phyloP scores from a whole-genome alignment of 2,113 vertebrate species.

The Philantomba maxwellii region DNA sequence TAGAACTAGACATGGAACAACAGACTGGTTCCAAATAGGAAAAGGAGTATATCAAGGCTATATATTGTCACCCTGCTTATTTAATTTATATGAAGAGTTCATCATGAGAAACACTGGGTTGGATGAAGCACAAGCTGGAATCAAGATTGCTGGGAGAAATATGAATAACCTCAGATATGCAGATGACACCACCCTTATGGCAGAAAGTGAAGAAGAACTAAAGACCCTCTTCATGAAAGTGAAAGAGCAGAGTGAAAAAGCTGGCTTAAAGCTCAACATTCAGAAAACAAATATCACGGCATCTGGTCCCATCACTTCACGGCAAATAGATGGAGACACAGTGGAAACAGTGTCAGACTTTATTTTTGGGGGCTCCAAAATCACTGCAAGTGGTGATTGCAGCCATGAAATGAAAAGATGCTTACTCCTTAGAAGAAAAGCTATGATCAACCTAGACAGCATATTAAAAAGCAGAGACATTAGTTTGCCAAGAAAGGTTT shows the following conservation, averaged over 20 bases:
- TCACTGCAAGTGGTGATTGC: not conserved
- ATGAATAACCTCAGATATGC: not conserved
- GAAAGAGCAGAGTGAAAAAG: not conserved
- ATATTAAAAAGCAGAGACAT: not conserved
- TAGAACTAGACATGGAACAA: not conserved
- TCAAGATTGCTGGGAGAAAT: accelerated
- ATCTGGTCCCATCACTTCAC: not conserved
- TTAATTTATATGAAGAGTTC: not conserved
- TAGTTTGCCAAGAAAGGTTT: not conserved
- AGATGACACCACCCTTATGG: not conserved
- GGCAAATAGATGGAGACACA: not conserved
- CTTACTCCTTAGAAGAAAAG: not conserved
- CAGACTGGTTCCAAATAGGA: not conserved
- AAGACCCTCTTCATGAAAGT: not conserved
- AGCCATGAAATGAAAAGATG: not conserved
- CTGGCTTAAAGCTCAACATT: not conserved
- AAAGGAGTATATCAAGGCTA: not conserved
- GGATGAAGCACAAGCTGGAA: not conserved
- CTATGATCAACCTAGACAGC: not conserved
- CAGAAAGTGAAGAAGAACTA: not conserved
- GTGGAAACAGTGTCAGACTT: not conserved
- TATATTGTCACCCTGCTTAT: not conserved
- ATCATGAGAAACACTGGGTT: not conserved
- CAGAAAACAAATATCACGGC: not conserved
- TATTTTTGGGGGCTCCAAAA: not conserved